These are phyloP conservation scores for Polyergus mexicanus DNA, from an alignment of 1,140 invertebrate genomes.

Conservation along the genomic window DNA sequence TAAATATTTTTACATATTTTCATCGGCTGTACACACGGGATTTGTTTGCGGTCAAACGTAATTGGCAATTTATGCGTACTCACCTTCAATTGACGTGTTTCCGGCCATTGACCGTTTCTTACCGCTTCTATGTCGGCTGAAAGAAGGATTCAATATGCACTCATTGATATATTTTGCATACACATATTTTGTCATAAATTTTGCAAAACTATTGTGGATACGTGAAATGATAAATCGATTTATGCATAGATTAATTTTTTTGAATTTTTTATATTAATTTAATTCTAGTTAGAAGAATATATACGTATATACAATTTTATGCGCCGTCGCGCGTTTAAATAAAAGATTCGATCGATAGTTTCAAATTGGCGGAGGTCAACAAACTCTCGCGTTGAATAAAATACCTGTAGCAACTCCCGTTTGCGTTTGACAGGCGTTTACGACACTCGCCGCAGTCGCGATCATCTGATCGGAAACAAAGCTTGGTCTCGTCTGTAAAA, in stretches of 20 bases:
- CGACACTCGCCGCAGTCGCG: slow-evolving; percentile 79
- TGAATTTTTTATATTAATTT: neutral
- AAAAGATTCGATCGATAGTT: slow-evolving; percentile 28
- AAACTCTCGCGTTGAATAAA: slow-evolving; percentile 32
- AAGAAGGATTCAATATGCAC: slow-evolving; percentile 40
- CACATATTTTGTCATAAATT: neutral
- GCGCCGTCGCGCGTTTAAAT: slow-evolving; percentile 16
- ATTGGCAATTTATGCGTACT: slow-evolving; percentile 43
- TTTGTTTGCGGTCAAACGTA: neutral
- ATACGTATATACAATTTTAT: neutral
- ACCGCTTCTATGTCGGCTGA: slow-evolving; percentile 82
- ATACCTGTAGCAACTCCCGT: slow-evolving; percentile 82
- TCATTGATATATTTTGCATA: neutral
- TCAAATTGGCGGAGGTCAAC: neutral
- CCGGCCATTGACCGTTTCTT: slow-evolving; percentile 80
- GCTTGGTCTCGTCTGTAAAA: slow-evolving; percentile 79
- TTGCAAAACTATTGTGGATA: too few species aligned
- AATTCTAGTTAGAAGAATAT: neutral
- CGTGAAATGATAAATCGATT: neutral
- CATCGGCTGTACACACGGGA: neutral
- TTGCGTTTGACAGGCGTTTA: slow-evolving; percentile 83
- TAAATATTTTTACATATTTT: neutral
- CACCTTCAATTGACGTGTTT: slow-evolving; percentile 80
- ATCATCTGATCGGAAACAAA: slow-evolving; percentile 84
- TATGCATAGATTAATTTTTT: neutral